Percentiles rank a stretch among this genome's conserved stretches.
These are phyloP conservation scores for Myiotriccus ornatus DNA, from an alignment of 2,797 vertebrate genomes.

Conservation along the genomic window DNA sequence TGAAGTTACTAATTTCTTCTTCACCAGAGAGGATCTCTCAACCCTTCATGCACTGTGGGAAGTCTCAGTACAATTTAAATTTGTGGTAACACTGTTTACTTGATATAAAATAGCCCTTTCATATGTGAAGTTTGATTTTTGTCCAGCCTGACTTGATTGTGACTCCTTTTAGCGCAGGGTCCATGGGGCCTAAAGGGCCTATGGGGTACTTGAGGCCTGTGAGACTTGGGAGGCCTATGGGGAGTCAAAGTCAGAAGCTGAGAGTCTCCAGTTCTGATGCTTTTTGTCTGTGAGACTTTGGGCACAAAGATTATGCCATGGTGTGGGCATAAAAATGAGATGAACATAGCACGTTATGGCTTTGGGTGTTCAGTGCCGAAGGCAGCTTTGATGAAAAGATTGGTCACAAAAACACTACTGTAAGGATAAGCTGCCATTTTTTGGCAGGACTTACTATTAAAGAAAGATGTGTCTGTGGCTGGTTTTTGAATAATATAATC, in stretches of 20 bases:
- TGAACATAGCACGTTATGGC: rapidly evolving
- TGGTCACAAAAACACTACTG: neutral
- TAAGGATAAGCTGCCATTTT: neutral
- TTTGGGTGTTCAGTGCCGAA: neutral
- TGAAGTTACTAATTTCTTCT: neutral
- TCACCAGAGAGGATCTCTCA: neutral
- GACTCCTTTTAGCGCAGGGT: neutral
- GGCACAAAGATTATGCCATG: neutral
- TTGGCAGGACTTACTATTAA: neutral
- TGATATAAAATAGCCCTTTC: neutral
- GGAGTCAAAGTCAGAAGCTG: neutral
- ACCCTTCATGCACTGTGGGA: rapidly evolving
- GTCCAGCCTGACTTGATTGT: neutral
- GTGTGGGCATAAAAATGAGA: neutral
- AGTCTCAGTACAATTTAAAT: neutral
- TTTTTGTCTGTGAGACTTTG: neutral
- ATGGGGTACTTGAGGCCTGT: neutral
- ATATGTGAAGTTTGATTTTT: neutral
- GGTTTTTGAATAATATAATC: neutral
- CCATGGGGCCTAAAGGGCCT: neutral
- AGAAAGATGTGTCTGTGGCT: neutral
- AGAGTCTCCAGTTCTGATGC: neutral
- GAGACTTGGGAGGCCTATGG: no score
- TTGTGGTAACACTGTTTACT: neutral
- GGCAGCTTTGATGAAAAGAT: neutral